Conservation (phyloP, 2,888 invertebrate genomes). For the Caenorhabditis sp. region DNA sequence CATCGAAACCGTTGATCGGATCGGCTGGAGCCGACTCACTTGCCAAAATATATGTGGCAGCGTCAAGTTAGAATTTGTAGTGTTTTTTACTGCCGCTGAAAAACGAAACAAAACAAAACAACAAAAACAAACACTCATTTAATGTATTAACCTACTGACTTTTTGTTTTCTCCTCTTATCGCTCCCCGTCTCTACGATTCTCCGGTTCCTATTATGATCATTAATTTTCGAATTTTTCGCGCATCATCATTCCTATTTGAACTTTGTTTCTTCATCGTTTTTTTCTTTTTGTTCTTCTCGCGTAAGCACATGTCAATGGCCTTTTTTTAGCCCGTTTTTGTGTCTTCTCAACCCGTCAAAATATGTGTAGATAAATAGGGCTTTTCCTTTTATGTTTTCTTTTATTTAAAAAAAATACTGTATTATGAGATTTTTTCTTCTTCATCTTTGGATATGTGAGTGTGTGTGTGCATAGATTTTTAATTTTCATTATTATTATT, state of each 20-base stretch:
- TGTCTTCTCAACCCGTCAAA: background rate
- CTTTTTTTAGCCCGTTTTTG: background rate
- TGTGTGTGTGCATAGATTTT: background rate
- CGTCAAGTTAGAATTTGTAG: background rate
- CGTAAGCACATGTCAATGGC: background rate
- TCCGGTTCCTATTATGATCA: background rate
- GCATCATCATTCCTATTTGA: conserved; percentile 14
- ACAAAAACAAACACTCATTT: background rate
- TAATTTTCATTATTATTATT: background rate
- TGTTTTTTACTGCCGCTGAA: background rate
- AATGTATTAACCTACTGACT: background rate
- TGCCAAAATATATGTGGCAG: conserved; percentile 81
- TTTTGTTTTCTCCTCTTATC: background rate
- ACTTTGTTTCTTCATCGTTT: conserved; percentile 6
- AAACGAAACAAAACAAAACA: background rate
- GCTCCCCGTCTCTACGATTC: background rate
- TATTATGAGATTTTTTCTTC: background rate
- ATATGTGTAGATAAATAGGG: background rate
- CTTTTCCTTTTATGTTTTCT: background rate
- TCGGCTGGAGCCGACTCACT: conserved; percentile 98
- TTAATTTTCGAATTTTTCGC: conserved; percentile 2
- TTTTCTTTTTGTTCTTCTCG: background rate
- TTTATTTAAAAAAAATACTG: background rate
- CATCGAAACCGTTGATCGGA: conserved; percentile 95
- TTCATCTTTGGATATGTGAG: background rate